Percentiles rank a stretch among this genome's conserved stretches.
These are phyloP conservation scores for Baccha elongata DNA, from an alignment of 2,888 invertebrate genomes.

Conservation along the genomic window DNA sequence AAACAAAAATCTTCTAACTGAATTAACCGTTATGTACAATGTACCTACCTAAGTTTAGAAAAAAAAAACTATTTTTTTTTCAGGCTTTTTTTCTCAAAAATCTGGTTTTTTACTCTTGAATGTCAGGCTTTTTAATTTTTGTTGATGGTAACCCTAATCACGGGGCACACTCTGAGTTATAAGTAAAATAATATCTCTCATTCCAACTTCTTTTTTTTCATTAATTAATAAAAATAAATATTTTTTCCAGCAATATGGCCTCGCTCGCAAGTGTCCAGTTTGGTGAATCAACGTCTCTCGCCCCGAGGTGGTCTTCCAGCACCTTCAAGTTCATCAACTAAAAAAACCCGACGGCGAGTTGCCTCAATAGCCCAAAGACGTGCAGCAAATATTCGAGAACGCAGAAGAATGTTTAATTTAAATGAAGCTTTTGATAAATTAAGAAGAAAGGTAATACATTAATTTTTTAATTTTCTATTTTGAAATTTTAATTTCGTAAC, in stretches of 20 bases:
- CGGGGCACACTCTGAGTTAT: too few species aligned
- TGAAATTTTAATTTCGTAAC: background rate
- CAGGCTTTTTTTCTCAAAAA: too few species aligned
- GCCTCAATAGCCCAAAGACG: slow-evolving; percentile 95
- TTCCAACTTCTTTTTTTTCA: too few species aligned
- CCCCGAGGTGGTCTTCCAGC: slow-evolving; percentile 77
- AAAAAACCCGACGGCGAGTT: slow-evolving; percentile 93
- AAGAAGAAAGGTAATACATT: slow-evolving; percentile 87
- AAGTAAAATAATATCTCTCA: too few species aligned
- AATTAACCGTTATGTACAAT: too few species aligned
- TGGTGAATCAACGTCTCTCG: slow-evolving; percentile 81
- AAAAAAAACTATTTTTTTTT: too few species aligned
- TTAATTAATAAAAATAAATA: too few species aligned
- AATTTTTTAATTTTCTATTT: background rate
- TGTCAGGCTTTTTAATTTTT: too few species aligned
- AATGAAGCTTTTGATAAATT: slow-evolving; percentile 98
- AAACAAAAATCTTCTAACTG: too few species aligned
- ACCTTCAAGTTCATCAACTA: slow-evolving; percentile 83
- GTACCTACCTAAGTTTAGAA: too few species aligned
- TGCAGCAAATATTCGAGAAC: slow-evolving; percentile 96
- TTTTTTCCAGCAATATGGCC: slow-evolving; percentile 83
- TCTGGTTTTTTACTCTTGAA: too few species aligned
- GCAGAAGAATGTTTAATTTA: slow-evolving; percentile 96
- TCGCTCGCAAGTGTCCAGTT: slow-evolving; percentile 84
- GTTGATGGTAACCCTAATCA: too few species aligned